Conservation (phyloP, 2,888 invertebrate genomes). For the Noctua janthe region DNA sequence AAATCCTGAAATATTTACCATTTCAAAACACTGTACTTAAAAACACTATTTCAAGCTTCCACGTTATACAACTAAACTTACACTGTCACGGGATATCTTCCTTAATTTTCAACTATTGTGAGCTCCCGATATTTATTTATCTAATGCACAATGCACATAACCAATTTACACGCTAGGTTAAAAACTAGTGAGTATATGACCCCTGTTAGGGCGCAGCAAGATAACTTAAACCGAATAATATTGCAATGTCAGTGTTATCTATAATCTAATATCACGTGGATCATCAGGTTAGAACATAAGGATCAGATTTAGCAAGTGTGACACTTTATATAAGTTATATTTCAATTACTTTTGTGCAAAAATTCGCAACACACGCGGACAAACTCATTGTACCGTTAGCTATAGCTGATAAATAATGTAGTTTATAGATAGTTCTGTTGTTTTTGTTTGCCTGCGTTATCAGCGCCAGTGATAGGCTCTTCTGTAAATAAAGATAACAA, state of each 20-base stretch:
- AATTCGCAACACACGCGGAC: constrained; percentile 38
- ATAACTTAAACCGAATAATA: too few species aligned
- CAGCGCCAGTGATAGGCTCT: constrained; percentile 71
- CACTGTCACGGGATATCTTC: too few species aligned
- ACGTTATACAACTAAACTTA: too few species aligned
- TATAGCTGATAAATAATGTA: constrained; percentile 54
- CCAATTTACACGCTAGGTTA: too few species aligned
- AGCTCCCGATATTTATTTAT: too few species aligned
- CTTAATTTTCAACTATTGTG: too few species aligned
- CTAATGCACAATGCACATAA: too few species aligned
- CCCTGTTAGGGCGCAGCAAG: too few species aligned
- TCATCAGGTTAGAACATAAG: too few species aligned
- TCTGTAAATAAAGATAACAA: constrained; percentile 73
- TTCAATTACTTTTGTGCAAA: neutral
- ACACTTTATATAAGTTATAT: neutral
- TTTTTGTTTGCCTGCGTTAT: constrained; percentile 76
- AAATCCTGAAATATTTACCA: neutral
- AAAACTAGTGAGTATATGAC: too few species aligned
- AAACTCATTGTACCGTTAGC: constrained; percentile 13
- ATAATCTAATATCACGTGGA: too few species aligned
- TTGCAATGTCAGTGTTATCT: too few species aligned
- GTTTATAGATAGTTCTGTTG: constrained; percentile 66
- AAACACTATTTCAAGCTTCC: neutral
- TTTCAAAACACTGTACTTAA: neutral
- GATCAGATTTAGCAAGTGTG: neutral